Evolutionary conservation across 2,797 vertebrate species (phyloP).

Genomic region (Peromyscus melanophrys): DNA sequence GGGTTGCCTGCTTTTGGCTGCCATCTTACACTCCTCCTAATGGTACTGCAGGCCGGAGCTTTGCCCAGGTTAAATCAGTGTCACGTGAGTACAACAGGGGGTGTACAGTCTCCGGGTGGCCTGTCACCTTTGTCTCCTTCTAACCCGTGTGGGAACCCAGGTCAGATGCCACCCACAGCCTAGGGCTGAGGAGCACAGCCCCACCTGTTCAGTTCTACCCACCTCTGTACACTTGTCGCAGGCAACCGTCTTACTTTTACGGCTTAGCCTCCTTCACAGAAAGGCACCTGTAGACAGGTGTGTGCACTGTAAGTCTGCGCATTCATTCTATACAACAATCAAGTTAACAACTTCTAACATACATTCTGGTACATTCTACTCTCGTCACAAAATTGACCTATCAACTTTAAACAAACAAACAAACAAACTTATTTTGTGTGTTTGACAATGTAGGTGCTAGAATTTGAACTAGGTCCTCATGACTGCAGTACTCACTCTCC

Average conservation of each 20-base stretch:
- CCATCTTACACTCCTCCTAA: neutral
- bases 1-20: neutral
- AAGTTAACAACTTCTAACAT: neutral
- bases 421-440: neutral
- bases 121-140: neutral
- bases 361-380: neutral
- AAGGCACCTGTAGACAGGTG: neutral
- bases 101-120: neutral
- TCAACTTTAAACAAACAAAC: neutral
- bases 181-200: neutral
- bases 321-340: too few relatives aligned
- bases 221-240: neutral
- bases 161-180: neutral
- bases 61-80: neutral
- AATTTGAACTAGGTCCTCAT: neutral
- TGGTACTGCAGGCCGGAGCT: neutral
- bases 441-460: neutral
- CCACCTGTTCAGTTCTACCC: neutral
- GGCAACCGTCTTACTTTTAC: neutral
- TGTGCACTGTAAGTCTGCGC: fast-evolving
- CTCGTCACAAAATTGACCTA: neutral
- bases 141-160: neutral
- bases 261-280: neutral
- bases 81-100: neutral
- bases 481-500: neutral